These are phyloP conservation scores for Betta splendens DNA, from an alignment of 2,797 vertebrate genomes.

Conservation along the genomic window DNA sequence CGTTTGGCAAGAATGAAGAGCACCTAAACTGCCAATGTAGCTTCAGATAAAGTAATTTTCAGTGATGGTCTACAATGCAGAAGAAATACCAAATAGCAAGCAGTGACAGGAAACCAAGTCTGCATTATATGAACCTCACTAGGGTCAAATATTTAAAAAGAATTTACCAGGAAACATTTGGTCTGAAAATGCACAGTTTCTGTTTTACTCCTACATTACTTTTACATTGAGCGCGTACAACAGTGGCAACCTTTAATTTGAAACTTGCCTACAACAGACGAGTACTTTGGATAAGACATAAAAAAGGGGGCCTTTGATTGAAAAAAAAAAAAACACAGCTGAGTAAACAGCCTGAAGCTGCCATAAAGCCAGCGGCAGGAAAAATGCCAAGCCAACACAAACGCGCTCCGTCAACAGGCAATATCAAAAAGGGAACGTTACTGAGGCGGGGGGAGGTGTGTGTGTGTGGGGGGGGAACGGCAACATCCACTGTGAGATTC, in stretches of 20 bases:
- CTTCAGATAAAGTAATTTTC: too few relatives aligned
- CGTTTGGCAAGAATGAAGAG: slow-evolving; percentile 6
- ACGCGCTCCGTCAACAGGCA: slow-evolving; percentile 42
- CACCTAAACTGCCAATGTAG: too few relatives aligned
- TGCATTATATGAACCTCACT: background rate
- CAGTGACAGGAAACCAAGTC: slow-evolving; percentile 2
- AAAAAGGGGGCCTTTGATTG: slow-evolving; percentile 33
- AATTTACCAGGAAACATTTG: too few relatives aligned
- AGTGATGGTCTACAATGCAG: slow-evolving; percentile 30
- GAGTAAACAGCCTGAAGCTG: slow-evolving; percentile 58
- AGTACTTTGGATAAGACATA: slow-evolving; percentile 35
- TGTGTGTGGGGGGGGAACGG: too few relatives aligned
- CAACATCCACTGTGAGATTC: background rate
- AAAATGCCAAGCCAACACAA: slow-evolving; percentile 40
- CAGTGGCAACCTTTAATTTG: slow-evolving; percentile 4
- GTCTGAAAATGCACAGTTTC: background rate
- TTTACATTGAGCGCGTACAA: background rate
- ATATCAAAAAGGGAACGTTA: slow-evolving; percentile 40
- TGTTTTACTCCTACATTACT: background rate
- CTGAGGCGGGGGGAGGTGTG: slow-evolving; percentile 19
- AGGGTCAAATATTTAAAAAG: background rate
- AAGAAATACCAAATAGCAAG: slow-evolving; percentile 17
- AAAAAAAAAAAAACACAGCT: slow-evolving; percentile 11
- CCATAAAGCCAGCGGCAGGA: slow-evolving; percentile 29
- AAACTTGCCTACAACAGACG: slow-evolving; percentile 16